Percentiles rank a stretch among this genome's conserved stretches.
Conservation (phyloP, 2,888 invertebrate species). For the Pristionchus entomophagus region DNA sequence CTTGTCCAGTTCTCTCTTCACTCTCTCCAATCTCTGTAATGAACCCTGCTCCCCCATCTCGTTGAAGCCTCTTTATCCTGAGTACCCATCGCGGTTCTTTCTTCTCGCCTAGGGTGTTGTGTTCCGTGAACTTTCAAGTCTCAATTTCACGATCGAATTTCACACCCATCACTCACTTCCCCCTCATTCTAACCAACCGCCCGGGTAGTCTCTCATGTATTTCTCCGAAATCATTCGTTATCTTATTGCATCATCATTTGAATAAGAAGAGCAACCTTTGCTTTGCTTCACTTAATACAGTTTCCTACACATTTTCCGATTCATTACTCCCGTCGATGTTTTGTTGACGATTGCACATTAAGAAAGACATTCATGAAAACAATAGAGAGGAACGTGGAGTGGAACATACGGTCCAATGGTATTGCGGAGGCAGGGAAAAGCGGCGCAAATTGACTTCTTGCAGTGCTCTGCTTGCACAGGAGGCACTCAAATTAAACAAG, state of each 20-base stretch:
- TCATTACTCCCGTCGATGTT: background rate
- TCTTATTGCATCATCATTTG: background rate
- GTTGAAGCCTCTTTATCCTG: background rate
- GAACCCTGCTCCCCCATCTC: too few relatives aligned
- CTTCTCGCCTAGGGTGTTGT: background rate
- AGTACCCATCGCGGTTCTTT: background rate
- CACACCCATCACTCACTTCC: conserved; percentile 10
- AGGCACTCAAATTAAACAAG: too few relatives aligned
- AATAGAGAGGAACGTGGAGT: background rate
- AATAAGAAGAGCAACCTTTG: conserved; percentile 38
- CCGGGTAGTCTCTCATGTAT: conserved; percentile 24
- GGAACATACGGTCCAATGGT: background rate
- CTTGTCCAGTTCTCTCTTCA: background rate
- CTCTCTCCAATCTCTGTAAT: background rate
- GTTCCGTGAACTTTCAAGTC: background rate
- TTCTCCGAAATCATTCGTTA: background rate
- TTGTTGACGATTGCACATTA: conserved; percentile 30
- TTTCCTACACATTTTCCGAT: background rate
- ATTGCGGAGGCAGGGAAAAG: background rate
- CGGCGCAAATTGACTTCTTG: too few relatives aligned
- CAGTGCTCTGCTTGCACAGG: too few relatives aligned
- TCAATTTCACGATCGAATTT: background rate
- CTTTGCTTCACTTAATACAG: background rate
- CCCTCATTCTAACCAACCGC: background rate
- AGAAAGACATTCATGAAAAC: background rate